phyloP scores from a whole-genome alignment of 2,113 vertebrate species.

The Petrocephalus microphthalmus region DNA sequence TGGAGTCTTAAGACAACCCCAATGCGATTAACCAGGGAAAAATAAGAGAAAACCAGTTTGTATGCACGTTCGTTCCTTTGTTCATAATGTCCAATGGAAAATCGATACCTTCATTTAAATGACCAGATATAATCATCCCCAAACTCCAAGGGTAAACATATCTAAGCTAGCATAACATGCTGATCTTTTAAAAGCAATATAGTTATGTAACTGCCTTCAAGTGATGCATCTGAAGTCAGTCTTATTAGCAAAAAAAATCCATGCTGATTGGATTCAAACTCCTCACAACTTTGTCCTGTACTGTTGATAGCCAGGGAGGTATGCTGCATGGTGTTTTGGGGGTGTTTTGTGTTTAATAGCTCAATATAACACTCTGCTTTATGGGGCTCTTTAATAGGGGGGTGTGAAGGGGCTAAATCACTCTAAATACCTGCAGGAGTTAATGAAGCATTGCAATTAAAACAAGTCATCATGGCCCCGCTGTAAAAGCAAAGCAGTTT shows the following conservation, averaged over 20 bases:
- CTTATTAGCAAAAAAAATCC: background rate
- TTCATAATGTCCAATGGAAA: background rate
- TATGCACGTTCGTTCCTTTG: background rate
- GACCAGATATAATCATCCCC: background rate
- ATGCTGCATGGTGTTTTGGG: too few species aligned
- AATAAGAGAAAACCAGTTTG: background rate
- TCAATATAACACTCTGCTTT: conserved; percentile 7
- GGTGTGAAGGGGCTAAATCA: background rate
- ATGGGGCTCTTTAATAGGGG: background rate
- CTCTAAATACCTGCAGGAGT: background rate
- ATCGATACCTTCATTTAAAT: background rate
- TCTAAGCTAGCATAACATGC: background rate
- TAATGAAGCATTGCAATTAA: conserved; percentile 11
- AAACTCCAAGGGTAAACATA: background rate
- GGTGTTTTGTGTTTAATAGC: background rate
- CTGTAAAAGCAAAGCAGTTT: background rate
- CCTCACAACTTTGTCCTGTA: background rate
- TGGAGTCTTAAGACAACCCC: background rate
- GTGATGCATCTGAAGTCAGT: background rate
- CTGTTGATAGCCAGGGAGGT: background rate
- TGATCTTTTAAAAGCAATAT: background rate
- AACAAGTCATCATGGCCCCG: background rate
- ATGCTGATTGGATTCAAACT: background rate
- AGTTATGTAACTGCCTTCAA: conserved; percentile 1
- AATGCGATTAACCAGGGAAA: background rate